phyloP scores from a whole-genome alignment of 2,113 vertebrate genomes.

The Heterotilapia buettikoferi region DNA sequence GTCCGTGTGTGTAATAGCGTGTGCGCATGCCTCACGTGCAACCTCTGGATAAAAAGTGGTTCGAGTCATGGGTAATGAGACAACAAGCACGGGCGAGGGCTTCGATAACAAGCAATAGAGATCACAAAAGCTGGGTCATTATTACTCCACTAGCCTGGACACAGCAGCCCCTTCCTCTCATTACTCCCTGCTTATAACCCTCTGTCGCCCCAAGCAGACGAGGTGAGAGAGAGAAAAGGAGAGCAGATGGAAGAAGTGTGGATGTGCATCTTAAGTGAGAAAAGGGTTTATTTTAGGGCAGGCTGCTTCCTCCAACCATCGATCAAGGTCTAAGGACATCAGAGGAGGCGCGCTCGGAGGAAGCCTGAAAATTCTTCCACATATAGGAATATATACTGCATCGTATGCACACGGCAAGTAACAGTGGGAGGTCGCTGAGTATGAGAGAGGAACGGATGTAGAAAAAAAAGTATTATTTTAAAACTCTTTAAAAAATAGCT shows the following conservation, averaged over 20 bases:
- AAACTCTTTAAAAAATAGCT: neutral
- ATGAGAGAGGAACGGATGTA: neutral
- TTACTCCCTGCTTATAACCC: constrained; percentile 52
- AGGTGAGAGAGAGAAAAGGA: constrained; percentile 7
- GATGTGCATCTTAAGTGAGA: constrained; percentile 54
- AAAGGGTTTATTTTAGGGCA: constrained; percentile 38
- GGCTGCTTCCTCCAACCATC: constrained; percentile 39
- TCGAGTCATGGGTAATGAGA: constrained; percentile 79
- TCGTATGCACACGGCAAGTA: neutral
- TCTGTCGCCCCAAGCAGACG: constrained; percentile 10
- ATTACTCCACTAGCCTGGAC: constrained; percentile 39
- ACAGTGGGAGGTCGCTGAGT: neutral
- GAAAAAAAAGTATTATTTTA: neutral
- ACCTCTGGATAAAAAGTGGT: constrained; percentile 53
- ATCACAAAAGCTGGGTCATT: constrained; percentile 60
- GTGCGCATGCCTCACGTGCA: constrained; percentile 46
- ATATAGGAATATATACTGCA: constrained; percentile 2
- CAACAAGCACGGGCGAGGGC: constrained; percentile 64
- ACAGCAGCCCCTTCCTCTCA: constrained; percentile 39
- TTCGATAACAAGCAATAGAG: constrained; percentile 72
- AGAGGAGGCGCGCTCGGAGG: constrained; percentile 25
- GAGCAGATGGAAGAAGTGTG: constrained; percentile 52
- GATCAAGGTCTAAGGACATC: constrained; percentile 45
- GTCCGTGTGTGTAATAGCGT: neutral
- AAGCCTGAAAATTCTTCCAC: constrained; percentile 19